Evolutionary conservation across 2,888 invertebrate genomes (phyloP).

Genomic region (Halictus quadricinctus): DNA sequence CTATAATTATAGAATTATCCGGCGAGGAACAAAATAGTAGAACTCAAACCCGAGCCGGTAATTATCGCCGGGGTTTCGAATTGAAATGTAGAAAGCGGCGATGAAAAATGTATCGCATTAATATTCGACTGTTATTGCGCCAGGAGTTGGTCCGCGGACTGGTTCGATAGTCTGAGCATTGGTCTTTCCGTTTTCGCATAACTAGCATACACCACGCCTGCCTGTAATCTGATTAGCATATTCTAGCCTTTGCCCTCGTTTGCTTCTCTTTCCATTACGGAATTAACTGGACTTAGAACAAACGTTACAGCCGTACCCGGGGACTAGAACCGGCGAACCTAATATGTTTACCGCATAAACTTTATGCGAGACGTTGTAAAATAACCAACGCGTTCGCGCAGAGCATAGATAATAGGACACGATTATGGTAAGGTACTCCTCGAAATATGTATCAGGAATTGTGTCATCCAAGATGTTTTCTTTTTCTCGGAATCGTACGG

Average conservation of each 20-base stretch:
- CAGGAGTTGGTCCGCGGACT: constrained; percentile 21
- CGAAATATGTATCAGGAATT: background rate
- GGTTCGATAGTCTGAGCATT: constrained; percentile 18
- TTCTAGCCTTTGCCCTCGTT: constrained; percentile 48
- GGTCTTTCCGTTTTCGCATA: constrained; percentile 50
- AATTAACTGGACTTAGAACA: constrained; percentile 36
- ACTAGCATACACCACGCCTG: constrained; percentile 34
- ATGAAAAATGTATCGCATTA: constrained; percentile 52
- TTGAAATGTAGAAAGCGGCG: constrained; percentile 15
- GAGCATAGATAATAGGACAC: background rate
- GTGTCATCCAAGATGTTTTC: background rate
- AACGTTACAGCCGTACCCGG: constrained; percentile 10
- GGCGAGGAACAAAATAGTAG: background rate
- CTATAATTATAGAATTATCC: background rate
- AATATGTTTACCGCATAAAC: background rate
- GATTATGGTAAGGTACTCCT: background rate
- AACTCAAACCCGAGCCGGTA: background rate
- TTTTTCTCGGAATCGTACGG: background rate
- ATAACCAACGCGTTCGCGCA: constrained; percentile 25
- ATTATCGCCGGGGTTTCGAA: constrained; percentile 15
- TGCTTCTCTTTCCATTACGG: constrained; percentile 24
- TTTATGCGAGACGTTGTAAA: constrained; percentile 31
- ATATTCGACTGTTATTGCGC: constrained; percentile 33
- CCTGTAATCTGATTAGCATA: constrained; percentile 54
- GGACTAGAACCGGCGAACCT: background rate